phyloP scores from a whole-genome alignment of 2,888 invertebrate genomes.

The Tenthredo distinguenda region DNA sequence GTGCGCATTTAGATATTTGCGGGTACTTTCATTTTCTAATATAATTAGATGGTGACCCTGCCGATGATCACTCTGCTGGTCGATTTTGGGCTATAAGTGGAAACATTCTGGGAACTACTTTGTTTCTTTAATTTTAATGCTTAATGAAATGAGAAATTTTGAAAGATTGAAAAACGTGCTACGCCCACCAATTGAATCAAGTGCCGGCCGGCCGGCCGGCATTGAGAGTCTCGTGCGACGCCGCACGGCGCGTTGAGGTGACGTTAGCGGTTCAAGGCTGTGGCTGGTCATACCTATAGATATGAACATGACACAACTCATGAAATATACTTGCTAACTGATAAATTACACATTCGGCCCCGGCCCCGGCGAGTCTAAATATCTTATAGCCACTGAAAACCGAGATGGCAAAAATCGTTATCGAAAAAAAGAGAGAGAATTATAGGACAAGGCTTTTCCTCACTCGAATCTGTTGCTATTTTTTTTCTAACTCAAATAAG shows the following conservation, averaged over 20 bases:
- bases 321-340: conserved; percentile 34
- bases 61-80: not conserved
- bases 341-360: conserved; percentile 31
- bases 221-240: conserved; percentile 36
- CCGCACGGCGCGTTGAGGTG: conserved; percentile 56
- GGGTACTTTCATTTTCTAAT: not conserved
- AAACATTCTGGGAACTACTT: not conserved
- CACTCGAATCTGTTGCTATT: not conserved
- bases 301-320: conserved; percentile 38
- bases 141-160: not conserved
- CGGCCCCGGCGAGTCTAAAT: not conserved
- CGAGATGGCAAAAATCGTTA: not conserved
- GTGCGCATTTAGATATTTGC: not conserved
- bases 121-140: not conserved
- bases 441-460: not conserved
- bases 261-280: conserved; percentile 67
- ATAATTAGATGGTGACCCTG: not conserved
- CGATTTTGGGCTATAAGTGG: not conserved
- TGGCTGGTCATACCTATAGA: conserved; percentile 8
- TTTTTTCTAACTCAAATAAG: not conserved
- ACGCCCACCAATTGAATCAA: conserved; percentile 28
- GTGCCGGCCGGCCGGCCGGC: conserved; percentile 55
- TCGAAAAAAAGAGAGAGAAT: not conserved
- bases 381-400: not conserved
- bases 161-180: conserved; percentile 1